Evolutionary conservation across 2,888 invertebrate genomes (phyloP).

Genomic region (Morpho helenor): DNA sequence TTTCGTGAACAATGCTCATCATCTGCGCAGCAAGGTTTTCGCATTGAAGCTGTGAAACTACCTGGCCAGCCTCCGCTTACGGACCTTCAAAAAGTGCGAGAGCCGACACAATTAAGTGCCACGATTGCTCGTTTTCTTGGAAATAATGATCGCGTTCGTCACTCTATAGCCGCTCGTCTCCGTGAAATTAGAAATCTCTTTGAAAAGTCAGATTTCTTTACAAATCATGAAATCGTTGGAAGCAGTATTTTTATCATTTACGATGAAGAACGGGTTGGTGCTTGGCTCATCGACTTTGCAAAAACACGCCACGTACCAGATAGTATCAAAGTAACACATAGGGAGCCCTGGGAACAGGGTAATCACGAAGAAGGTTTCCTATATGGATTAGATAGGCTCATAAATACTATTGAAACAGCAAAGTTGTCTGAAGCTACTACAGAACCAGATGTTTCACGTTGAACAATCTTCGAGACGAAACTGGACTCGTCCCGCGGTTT

Average conservation of each 20-base stretch:
- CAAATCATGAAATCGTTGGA: slow-evolving; percentile 93
- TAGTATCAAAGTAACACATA: slow-evolving; percentile 85
- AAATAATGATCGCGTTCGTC: slow-evolving; percentile 81
- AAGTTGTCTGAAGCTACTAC: slow-evolving; percentile 42
- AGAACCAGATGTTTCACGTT: slow-evolving; percentile 71
- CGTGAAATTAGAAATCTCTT: slow-evolving; percentile 87
- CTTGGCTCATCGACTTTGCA: slow-evolving; percentile 98
- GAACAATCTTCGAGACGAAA: slow-evolving; percentile 53
- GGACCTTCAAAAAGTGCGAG: slow-evolving; percentile 92
- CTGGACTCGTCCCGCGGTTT: slow-evolving; percentile 65
- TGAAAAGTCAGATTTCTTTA: slow-evolving; percentile 91
- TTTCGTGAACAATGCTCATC: slow-evolving; percentile 96
- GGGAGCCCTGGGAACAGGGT: slow-evolving; percentile 92
- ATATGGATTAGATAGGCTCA: slow-evolving; percentile 94
- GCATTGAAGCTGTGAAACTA: slow-evolving; percentile 96
- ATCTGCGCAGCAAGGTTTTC: slow-evolving; percentile 94
- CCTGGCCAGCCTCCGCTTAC: slow-evolving; percentile 90
- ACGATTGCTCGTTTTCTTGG: slow-evolving; percentile 88
- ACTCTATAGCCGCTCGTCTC: slow-evolving; percentile 85
- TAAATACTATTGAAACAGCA: slow-evolving; percentile 80
- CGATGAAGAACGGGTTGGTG: slow-evolving; percentile 92
- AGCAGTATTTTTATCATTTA: slow-evolving; percentile 97
- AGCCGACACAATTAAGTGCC: slow-evolving; percentile 84
- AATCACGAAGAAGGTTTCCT: slow-evolving; percentile 98
- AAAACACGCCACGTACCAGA: slow-evolving; percentile 90